These are phyloP conservation scores for Diadumene lineata DNA, from an alignment of 92 coral and sea anemone species.

Conservation along the genomic window DNA sequence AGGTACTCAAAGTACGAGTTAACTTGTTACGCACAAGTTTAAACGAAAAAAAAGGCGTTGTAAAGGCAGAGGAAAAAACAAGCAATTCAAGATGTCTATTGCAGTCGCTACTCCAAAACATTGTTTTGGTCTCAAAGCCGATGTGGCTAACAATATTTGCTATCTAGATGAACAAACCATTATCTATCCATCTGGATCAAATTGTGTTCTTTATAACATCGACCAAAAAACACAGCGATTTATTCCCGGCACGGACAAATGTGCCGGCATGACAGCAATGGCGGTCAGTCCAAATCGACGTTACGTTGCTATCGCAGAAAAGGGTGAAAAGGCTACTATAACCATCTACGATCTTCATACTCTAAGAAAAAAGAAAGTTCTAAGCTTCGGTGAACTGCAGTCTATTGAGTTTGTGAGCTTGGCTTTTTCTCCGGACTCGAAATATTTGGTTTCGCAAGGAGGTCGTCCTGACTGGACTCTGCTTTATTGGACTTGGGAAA, in stretches of 20 bases:
- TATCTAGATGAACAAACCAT: conserved; percentile 97
- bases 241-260: conserved; percentile 96
- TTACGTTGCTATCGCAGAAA: conserved; percentile 96
- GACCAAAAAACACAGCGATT: conserved; percentile 99
- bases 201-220: conserved; percentile 92
- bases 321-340: conserved; percentile 90
- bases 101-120: conserved; percentile 95
- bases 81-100: conserved; percentile 76
- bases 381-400: conserved; percentile 81
- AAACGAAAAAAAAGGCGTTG: background rate
- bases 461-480: conserved; percentile 98
- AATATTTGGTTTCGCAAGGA: conserved; percentile 95
- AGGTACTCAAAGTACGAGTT: background rate
- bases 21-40: background rate
- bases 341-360: conserved; percentile 98
- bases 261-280: conserved; percentile 95
- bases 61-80: background rate
- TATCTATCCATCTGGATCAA: conserved; percentile 97
- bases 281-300: conserved; percentile 98
- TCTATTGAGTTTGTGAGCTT: conserved; percentile 93
- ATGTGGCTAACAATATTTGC: conserved; percentile 94
- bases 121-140: conserved; percentile 94
- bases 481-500: conserved; percentile 99
- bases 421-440: conserved; percentile 99
- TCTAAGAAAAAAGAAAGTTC: conserved; percentile 89